Conservation (phyloP, 2,888 invertebrate species). For the Linnaemya tessellans region DNA sequence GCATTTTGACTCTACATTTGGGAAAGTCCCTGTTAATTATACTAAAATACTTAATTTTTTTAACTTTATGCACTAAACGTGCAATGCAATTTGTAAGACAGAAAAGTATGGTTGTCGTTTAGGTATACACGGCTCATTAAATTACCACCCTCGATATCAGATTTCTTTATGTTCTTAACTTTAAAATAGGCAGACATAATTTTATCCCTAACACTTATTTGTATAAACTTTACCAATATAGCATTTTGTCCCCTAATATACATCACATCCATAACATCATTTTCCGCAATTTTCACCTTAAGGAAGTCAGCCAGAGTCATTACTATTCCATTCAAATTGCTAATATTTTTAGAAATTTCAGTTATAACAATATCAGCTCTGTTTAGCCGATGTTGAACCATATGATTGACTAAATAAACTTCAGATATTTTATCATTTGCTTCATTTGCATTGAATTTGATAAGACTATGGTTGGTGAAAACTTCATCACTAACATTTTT, state of each 20-base stretch:
- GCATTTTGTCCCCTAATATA: not conserved
- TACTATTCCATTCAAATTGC: too few species aligned
- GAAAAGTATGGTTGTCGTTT: not conserved
- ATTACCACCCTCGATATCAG: not conserved
- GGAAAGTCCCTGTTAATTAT: not conserved
- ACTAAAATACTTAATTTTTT: not conserved
- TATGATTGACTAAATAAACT: not conserved
- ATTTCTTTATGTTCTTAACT: not conserved
- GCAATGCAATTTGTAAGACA: not conserved
- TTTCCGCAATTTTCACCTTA: not conserved
- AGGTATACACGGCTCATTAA: not conserved
- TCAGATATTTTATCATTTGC: not conserved
- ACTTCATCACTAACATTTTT: not conserved
- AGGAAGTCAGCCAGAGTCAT: not conserved
- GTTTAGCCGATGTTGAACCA: not conserved
- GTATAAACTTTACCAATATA: not conserved
- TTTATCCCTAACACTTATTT: too few species aligned
- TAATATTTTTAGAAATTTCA: not conserved
- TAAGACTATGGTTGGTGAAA: too few species aligned
- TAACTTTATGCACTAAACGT: not conserved
- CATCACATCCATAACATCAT: not conserved
- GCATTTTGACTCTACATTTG: not conserved
- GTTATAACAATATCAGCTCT: not conserved
- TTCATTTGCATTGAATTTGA: too few species aligned
- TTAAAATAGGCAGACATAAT: too few species aligned